phyloP scores from a whole-genome alignment of 2,888 invertebrate genomes.

The Lottia scabra region DNA sequence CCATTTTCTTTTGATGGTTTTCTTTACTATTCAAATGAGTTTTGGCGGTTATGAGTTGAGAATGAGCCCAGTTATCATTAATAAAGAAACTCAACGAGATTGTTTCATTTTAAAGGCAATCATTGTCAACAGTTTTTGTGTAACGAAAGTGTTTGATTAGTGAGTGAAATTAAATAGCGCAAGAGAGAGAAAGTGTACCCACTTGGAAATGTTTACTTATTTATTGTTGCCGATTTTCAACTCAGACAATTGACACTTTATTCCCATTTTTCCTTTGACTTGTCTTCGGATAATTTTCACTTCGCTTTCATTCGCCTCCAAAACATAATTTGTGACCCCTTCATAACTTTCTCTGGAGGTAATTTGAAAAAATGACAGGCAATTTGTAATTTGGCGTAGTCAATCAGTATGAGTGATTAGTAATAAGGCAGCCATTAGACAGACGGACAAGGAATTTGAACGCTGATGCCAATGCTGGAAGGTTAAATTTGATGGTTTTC shows the following conservation, averaged over 20 bases:
- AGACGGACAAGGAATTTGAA: neutral
- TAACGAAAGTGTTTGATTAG: slow-evolving; percentile 17
- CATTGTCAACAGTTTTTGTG: slow-evolving; percentile 20
- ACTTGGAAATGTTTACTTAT: slow-evolving; percentile 18
- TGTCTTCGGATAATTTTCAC: neutral
- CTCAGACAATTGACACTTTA: slow-evolving; percentile 22
- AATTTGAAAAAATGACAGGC: slow-evolving; percentile 3
- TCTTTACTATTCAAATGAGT: slow-evolving; percentile 20
- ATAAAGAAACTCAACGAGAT: neutral
- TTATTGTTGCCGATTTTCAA: slow-evolving; percentile 20
- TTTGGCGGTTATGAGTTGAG: slow-evolving; percentile 15
- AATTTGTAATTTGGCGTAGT: slow-evolving; percentile 3
- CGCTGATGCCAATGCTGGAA: slow-evolving; percentile 12
- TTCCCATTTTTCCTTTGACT: slow-evolving; percentile 9
- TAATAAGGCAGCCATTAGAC: neutral
- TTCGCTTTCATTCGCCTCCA: neutral
- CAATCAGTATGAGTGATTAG: slow-evolving; percentile 1
- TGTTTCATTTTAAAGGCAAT: slow-evolving; percentile 19
- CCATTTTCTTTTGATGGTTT: slow-evolving; percentile 12
- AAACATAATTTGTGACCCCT: neutral
- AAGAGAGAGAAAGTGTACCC: slow-evolving; percentile 10
- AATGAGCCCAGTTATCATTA: slow-evolving; percentile 21
- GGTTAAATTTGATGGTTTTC: slow-evolving; percentile 19
- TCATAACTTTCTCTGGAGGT: slow-evolving; percentile 1
- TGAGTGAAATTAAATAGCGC: slow-evolving; percentile 16